phyloP scores from a whole-genome alignment of 2,888 invertebrate species.

The Ellobium chinense region DNA sequence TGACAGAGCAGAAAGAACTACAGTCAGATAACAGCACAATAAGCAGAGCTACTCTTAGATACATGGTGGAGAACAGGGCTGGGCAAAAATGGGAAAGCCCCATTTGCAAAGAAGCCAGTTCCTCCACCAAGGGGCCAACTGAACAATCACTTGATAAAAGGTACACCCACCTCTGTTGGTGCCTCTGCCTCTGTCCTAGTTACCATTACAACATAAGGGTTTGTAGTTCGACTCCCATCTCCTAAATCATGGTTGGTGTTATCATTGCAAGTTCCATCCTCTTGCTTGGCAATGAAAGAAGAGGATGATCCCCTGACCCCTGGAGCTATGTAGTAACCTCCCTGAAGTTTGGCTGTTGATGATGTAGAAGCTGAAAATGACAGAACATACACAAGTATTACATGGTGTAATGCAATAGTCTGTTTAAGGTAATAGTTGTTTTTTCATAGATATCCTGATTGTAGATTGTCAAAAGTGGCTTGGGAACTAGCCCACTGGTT shows the following conservation, averaged over 20 bases:
- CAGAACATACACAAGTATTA: neutral
- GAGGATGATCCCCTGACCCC: slow-evolving; percentile 48
- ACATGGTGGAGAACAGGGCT: too few relatives aligned
- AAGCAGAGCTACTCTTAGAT: too few relatives aligned
- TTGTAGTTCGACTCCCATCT: slow-evolving; percentile 32
- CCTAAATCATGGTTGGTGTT: neutral
- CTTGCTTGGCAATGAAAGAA: slow-evolving; percentile 21
- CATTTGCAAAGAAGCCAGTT: too few relatives aligned
- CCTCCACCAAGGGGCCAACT: too few relatives aligned
- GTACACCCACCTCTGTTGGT: slow-evolving; percentile 44
- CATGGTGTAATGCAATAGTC: too few relatives aligned
- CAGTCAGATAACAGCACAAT: too few relatives aligned
- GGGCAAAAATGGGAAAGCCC: too few relatives aligned
- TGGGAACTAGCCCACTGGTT: too few relatives aligned
- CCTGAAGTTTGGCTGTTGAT: slow-evolving; percentile 45
- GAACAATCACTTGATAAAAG: too few relatives aligned
- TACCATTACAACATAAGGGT: slow-evolving; percentile 49
- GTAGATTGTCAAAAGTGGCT: neutral
- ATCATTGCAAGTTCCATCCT: slow-evolving; percentile 15
- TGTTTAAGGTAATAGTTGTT: neutral
- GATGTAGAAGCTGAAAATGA: slow-evolving; percentile 40
- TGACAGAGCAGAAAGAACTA: too few relatives aligned
- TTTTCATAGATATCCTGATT: too few relatives aligned
- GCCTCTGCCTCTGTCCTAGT: slow-evolving; percentile 39
- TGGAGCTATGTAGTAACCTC: slow-evolving; percentile 52